Conservation (phyloP, 2,888 invertebrate genomes). For the Andrena chrysosceles region DNA sequence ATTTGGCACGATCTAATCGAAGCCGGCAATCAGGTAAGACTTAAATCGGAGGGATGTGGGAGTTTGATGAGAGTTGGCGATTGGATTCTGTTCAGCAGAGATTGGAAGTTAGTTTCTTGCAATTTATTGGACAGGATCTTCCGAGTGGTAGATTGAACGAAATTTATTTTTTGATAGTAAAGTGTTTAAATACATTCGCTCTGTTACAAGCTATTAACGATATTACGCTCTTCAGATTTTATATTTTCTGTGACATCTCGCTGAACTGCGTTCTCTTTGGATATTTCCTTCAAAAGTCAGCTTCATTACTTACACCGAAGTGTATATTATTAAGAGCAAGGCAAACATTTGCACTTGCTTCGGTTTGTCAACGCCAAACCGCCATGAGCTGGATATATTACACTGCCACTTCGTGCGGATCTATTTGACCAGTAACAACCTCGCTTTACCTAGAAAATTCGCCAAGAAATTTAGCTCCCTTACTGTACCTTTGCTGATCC, state of each 20-base stretch:
- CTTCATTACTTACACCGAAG: not conserved
- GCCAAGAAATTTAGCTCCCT: not conserved
- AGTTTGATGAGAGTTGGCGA: constrained; percentile 14
- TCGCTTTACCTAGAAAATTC: not conserved
- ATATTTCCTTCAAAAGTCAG: not conserved
- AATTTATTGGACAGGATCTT: too few species aligned
- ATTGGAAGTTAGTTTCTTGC: too few species aligned
- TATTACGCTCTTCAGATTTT: too few species aligned
- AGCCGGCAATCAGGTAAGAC: constrained; percentile 57
- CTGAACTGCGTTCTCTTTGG: not conserved
- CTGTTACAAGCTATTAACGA: too few species aligned
- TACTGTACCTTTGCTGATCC: not conserved
- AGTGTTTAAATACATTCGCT: too few species aligned
- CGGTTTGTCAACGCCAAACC: not conserved
- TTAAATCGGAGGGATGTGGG: not conserved
- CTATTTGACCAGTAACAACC: not conserved
- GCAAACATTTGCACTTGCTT: not conserved
- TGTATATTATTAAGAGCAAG: not conserved
- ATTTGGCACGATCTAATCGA: constrained; percentile 58
- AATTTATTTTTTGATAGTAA: too few species aligned
- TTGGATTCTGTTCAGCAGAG: not conserved
- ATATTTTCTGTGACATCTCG: not conserved
- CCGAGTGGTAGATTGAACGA: too few species aligned
- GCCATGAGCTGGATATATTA: not conserved
- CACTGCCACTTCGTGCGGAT: not conserved